Evolutionary conservation across 2,113 vertebrate genomes (phyloP), one percentile per base, ranked within the genome.

Genomic region (Diphyllodes magnificus): DNA sequence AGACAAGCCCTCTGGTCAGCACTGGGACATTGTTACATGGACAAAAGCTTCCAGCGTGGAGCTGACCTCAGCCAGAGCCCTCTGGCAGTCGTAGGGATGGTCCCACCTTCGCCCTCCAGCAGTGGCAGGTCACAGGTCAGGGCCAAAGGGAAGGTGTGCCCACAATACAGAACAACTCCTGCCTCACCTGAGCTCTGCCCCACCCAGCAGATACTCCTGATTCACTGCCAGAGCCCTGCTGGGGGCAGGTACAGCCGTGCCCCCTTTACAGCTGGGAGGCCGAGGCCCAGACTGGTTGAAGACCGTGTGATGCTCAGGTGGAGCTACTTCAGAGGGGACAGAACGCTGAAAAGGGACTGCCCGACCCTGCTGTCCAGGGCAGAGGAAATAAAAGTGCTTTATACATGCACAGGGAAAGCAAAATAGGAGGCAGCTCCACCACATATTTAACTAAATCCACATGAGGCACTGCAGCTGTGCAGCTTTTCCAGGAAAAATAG

Each of bases 31-130:
- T 88, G 80, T 88, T 9, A 11, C 8, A 2, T 3, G 8, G 64
- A 88, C 86, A 91, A 84, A 92, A 92, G 89, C 76, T 15, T 37
- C 80, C 86, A 83, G 76, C 76, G 25, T 9, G 17, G 86, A 24
- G n/a, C 56, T 78, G 89, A 77, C 42, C 90, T 70, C 68, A 21
- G 86, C 1, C 49, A 14, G n/a, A 69, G 45, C 79, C 70, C 78
- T 53, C 39, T 27, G 65, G 64, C 87, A 53, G 49, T 5, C 0
- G 0, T 42, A 45, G 68, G 64, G 83, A 40, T 3, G 18, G 4
- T 6, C 14, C 78, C 76, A 88, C 31, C 76, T 57, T 44, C 0
- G 0, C 25, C 50, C n/a, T 35, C 50, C 80, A 28, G 68, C 94
- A 44, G 53, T 1, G 3, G 19, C 30, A 5, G 54, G 54, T 23